phyloP scores from a whole-genome alignment of 2,797 vertebrate genomes.

The Sylvilagus floridanus region DNA sequence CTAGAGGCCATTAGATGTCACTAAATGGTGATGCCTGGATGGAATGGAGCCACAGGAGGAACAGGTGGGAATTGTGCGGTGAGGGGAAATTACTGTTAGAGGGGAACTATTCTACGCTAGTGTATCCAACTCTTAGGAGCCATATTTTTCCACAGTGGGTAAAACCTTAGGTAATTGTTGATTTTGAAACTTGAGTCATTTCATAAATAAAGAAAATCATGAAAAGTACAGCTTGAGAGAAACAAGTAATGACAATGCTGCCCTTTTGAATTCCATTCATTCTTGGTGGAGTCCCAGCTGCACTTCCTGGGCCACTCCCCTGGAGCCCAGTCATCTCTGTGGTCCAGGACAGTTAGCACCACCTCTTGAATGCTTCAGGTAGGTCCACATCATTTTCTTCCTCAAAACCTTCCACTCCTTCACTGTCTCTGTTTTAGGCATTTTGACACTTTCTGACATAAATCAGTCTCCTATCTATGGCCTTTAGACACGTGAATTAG shows the following conservation, averaged over 20 bases:
- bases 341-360: neutral
- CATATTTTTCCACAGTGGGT: conserved; percentile 1
- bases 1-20: neutral
- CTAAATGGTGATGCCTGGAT: neutral
- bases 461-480: neutral
- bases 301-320: neutral
- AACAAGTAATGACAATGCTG: neutral
- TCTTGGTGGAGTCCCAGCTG: neutral
- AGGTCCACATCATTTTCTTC: neutral
- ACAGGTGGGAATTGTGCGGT: neutral
- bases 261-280: conserved; percentile 30
- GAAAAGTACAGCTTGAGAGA: neutral
- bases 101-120: neutral
- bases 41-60: neutral
- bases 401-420: neutral
- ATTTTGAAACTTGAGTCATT: conserved; percentile 67
- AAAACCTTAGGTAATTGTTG: conserved; percentile 20
- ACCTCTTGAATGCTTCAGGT: neutral
- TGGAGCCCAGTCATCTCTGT: neutral
- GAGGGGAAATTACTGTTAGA: neutral
- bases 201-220: conserved; percentile 35
- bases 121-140: neutral
- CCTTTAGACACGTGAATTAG: conserved; percentile 3
- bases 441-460: neutral
- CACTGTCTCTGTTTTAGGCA: neutral